These are phyloP conservation scores for Ligdia adustata DNA, from an alignment of 2,888 invertebrate genomes.

Conservation along the genomic window DNA sequence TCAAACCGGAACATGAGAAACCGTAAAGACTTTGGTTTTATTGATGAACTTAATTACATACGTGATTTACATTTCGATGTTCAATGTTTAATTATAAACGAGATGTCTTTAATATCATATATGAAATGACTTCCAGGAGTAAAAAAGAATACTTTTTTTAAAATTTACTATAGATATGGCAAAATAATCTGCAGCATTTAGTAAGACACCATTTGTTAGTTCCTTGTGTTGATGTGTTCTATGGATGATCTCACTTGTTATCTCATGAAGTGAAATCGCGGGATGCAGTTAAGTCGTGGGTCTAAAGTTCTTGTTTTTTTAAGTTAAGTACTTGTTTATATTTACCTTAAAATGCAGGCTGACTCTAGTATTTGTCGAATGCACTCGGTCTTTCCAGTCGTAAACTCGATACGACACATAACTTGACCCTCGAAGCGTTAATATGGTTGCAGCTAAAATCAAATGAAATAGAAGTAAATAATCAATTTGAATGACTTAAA, in stretches of 20 bases:
- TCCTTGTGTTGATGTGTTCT: too few species aligned
- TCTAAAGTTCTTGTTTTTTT: too few species aligned
- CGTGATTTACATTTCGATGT: constrained; percentile 19
- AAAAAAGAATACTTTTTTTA: too few species aligned
- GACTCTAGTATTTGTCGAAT: constrained; percentile 93
- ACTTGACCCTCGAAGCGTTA: constrained; percentile 95
- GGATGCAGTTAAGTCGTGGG: too few species aligned
- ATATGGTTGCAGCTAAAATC: constrained; percentile 90
- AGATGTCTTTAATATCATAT: background rate
- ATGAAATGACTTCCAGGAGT: background rate
- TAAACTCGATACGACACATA: constrained; percentile 96
- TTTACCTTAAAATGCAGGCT: constrained; percentile 93
- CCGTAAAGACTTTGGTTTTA: constrained; percentile 23
- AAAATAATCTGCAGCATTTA: too few species aligned
- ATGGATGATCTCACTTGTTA: too few species aligned
- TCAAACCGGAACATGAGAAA: constrained; percentile 21
- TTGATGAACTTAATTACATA: constrained; percentile 24
- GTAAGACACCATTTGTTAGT: too few species aligned
- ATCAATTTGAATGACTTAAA: too few species aligned
- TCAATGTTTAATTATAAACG: background rate
- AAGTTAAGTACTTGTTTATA: constrained; percentile 3
- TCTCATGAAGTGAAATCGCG: too few species aligned
- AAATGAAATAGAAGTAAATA: too few species aligned
- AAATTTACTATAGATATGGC: too few species aligned
- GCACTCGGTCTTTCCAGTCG: constrained; percentile 96